These are phyloP conservation scores for Iselma pallidipennis DNA, from an alignment of 2,888 invertebrate species.

Conservation along the genomic window DNA sequence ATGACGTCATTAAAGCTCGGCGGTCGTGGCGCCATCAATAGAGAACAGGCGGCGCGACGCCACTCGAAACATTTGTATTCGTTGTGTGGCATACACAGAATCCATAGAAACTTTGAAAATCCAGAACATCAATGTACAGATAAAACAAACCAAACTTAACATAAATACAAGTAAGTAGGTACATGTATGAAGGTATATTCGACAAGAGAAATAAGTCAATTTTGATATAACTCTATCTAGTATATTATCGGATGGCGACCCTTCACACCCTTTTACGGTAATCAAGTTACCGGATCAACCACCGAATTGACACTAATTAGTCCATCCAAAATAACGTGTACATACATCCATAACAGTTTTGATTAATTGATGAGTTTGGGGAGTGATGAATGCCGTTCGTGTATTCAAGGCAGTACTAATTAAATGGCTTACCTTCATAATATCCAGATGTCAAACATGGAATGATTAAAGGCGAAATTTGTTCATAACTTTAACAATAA, in stretches of 20 bases:
- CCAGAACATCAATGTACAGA: constrained; percentile 42
- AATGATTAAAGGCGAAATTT: no score
- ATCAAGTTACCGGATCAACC: not conserved
- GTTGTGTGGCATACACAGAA: constrained; percentile 34
- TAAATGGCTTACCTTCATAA: no score
- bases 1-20: constrained; percentile 50
- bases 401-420: no score
- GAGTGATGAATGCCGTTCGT: no score
- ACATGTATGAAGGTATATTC: no score
- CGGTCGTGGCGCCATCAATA: constrained; percentile 46
- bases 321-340: not conserved
- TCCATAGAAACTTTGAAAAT: constrained; percentile 43
- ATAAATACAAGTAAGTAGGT: no score
- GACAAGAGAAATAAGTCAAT: not conserved
- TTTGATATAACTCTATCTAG: not conserved
- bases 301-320: not conserved
- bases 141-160: constrained; percentile 15
- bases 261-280: not conserved
- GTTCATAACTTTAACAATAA: no score
- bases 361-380: no score
- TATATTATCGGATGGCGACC: not conserved
- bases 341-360: not conserved
- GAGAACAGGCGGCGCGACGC: constrained; percentile 45
- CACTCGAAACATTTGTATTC: constrained; percentile 50
- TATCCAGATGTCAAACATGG: no score